Base-by-base conservation (phyloP, 2,888 invertebrate genomes). In the Eueremaeus valkanovi region DNA sequence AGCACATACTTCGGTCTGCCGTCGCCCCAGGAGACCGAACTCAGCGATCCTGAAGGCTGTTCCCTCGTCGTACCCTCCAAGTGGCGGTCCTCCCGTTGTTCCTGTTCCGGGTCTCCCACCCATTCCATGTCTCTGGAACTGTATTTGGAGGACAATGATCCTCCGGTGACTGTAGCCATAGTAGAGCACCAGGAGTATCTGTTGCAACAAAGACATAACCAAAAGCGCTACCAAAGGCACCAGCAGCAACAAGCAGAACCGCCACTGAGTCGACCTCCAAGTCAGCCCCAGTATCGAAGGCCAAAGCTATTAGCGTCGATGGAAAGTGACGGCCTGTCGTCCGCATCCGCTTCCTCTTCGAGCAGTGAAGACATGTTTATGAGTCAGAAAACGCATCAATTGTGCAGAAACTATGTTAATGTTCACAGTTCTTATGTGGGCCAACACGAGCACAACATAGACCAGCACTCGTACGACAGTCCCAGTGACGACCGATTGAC, bases 41-140 rank as follows among this genome's bases (percentile, higher is more conserved):
- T 80, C 2, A 74, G 77, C 27, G 80, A 80, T 72, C 80, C 80
- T 9, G 80, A 80, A 61, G 80, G 80, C 9, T 80, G 80, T 74
- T 77, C 77, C 24, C 42, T 77, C 42, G 49, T 58, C 13, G 49
- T 72, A 2, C 74, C 76, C 18, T 24, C 74, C 8, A 36, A 58
- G 18, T 76, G 75, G 75, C 72, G 74, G 0, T 63, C 75, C 21
- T 55, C 75, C 9, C 73, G 77, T 3, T 77, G 77, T 51, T 75
- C 75, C 18, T 77, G 77, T 74, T 75, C 77, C 24, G 77, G 73
- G 33, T 75, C 75, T 3, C 75, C 77, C 13, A 76, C 70, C 21
- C 73, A 76, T 45, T 77, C 77, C 8, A 77, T 77, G 73, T 42
- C 70, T 11, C n/a, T 74, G 21, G 70, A 61, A 63, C 33, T 76